Evolutionary conservation across 1,140 invertebrate genomes (phyloP).

Genomic region (Sweltsa coloradensis): DNA sequence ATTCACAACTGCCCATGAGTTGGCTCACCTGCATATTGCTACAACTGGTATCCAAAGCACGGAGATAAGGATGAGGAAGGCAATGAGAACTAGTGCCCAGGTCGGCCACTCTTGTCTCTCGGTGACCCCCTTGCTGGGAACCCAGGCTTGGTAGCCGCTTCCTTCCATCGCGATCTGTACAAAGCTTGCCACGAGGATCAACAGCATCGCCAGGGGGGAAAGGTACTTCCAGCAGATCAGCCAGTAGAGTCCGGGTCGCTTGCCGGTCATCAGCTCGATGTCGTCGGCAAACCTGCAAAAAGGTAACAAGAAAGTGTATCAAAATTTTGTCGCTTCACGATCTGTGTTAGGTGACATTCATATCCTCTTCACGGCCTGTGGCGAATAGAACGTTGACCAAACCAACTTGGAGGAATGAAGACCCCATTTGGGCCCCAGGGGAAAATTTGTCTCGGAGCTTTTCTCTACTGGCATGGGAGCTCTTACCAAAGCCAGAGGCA

Average conservation of each 20-base stretch:
- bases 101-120: slow-evolving; percentile 65
- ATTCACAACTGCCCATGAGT: no score
- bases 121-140: slow-evolving; percentile 54
- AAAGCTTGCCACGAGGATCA: slow-evolving; percentile 74
- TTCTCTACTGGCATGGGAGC: no score
- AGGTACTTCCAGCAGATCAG: slow-evolving; percentile 89
- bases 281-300: slow-evolving; percentile 72
- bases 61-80: slow-evolving; percentile 60
- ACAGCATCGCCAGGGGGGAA: slow-evolving; percentile 80
- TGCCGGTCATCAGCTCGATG: slow-evolving; percentile 89
- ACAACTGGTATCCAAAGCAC: slow-evolving; percentile 79
- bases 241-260: slow-evolving; percentile 76
- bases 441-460: no score
- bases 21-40: slow-evolving; percentile 59
- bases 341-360: not conserved
- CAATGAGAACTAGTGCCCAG: slow-evolving; percentile 64
- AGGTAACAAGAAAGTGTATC: no score
- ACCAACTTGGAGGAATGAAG: no score
- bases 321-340: not conserved
- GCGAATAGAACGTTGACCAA: no score
- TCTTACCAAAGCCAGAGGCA: no score
- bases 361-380: no score
- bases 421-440: no score
- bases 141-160: slow-evolving; percentile 78
- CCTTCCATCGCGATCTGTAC: slow-evolving; percentile 68